phyloP scores from a whole-genome alignment of 2,113 vertebrate genomes.

The Ariopsis seemanni region DNA sequence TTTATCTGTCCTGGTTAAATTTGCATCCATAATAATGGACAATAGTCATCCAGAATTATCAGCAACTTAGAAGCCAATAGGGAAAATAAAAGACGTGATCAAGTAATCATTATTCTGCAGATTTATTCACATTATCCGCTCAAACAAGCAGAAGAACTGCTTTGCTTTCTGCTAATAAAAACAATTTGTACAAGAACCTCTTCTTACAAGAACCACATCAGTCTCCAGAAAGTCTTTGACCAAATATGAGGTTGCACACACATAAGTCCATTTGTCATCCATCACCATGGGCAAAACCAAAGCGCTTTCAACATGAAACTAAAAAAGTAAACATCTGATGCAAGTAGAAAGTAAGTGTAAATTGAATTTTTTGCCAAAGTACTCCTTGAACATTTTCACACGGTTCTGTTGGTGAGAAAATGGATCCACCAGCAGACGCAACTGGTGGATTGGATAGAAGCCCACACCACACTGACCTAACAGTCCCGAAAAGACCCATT shows the following conservation, averaged over 20 bases:
- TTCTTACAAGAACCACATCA: neutral
- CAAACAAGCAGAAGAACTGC: neutral
- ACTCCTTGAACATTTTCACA: conserved; percentile 1
- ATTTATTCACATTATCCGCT: neutral
- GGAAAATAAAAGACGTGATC: neutral
- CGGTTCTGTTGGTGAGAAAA: neutral
- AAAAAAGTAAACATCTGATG: conserved; percentile 12
- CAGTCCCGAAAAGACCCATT: neutral
- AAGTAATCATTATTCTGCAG: neutral
- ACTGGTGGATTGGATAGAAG: neutral
- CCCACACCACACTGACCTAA: neutral
- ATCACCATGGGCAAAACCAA: neutral
- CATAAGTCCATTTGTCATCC: neutral
- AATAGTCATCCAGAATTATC: neutral
- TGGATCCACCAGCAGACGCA: neutral
- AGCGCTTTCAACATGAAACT: neutral
- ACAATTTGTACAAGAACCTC: neutral
- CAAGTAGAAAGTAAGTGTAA: conserved; percentile 10
- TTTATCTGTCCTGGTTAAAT: neutral
- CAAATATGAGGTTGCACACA: neutral
- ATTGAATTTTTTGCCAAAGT: neutral
- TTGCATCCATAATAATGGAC: neutral
- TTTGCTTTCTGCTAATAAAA: neutral
- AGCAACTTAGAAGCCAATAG: neutral
- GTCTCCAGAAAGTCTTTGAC: too few relatives aligned